phyloP scores from a whole-genome alignment of 2,113 vertebrate species.

The Pampusana beccarii region DNA sequence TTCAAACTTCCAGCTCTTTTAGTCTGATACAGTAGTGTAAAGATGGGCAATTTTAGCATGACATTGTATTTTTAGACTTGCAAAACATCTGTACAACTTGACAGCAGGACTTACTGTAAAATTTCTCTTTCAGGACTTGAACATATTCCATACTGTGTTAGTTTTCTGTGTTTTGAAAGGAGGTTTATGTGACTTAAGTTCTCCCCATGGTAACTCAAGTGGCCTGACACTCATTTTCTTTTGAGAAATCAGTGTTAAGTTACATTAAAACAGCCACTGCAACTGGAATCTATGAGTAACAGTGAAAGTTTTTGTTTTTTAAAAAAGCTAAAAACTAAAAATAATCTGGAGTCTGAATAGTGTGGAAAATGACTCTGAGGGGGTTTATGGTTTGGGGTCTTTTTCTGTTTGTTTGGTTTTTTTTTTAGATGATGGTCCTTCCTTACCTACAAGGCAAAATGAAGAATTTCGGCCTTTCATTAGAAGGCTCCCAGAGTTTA shows the following conservation, averaged over 20 bases:
- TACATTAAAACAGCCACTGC: background rate
- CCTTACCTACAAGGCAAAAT: slow-evolving; percentile 96
- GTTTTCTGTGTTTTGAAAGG: background rate
- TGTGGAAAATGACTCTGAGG: background rate
- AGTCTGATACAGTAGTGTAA: background rate
- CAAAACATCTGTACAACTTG: background rate
- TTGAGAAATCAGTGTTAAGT: background rate
- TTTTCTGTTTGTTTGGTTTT: too few species aligned
- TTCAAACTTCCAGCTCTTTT: background rate
- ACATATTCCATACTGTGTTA: background rate
- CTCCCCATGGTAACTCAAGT: background rate
- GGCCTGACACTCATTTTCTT: background rate
- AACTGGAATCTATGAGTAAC: background rate
- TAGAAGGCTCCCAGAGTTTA: slow-evolving; percentile 97
- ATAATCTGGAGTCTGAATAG: background rate
- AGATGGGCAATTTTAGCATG: background rate
- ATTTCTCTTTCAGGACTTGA: background rate
- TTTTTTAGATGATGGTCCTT: slow-evolving; percentile 90
- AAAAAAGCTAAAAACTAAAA: background rate
- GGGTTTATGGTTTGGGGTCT: background rate
- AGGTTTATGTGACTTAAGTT: background rate
- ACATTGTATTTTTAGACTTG: background rate
- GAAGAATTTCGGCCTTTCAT: slow-evolving; percentile 99
- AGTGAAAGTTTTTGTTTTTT: background rate
- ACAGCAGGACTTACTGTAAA: background rate